Evolutionary conservation across 2,888 invertebrate genomes (phyloP).

Genomic region (Dorcus hopei): DNA sequence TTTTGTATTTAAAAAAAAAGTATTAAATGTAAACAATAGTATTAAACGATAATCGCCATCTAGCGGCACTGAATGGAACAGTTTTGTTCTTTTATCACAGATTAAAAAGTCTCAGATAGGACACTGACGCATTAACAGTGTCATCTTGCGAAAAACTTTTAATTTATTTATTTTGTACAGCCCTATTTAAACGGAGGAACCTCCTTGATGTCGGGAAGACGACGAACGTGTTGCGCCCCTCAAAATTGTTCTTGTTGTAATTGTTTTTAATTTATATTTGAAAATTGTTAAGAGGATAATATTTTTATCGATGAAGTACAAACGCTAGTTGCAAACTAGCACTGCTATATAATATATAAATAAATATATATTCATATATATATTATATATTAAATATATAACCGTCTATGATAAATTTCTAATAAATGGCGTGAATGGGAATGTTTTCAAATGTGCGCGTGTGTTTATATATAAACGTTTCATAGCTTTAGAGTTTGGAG

Average conservation of each 20-base stretch:
- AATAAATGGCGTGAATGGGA: conserved; percentile 5
- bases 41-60: too few relatives aligned
- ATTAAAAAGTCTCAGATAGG: too few relatives aligned
- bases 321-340: conserved; percentile 15
- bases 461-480: neutral
- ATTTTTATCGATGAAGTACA: conserved; percentile 27
- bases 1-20: too few relatives aligned
- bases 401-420: conserved; percentile 12
- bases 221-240: conserved; percentile 10
- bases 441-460: neutral
- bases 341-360: conserved; percentile 14
- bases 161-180: too few relatives aligned
- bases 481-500: neutral
- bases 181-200: too few relatives aligned
- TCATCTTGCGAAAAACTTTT: too few relatives aligned
- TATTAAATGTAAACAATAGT: too few relatives aligned
- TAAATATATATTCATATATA: conserved; percentile 11
- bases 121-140: too few relatives aligned
- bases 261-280: conserved; percentile 44
- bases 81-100: too few relatives aligned
- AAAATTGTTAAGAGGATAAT: conserved; percentile 30
- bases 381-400: conserved; percentile 16
- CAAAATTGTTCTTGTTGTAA: conserved; percentile 46
- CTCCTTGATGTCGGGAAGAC: neutral
- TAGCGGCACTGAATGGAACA: too few relatives aligned